Evolutionary conservation across 1,140 invertebrate species (phyloP).

Genomic region (Campoletis sonorensis): DNA sequence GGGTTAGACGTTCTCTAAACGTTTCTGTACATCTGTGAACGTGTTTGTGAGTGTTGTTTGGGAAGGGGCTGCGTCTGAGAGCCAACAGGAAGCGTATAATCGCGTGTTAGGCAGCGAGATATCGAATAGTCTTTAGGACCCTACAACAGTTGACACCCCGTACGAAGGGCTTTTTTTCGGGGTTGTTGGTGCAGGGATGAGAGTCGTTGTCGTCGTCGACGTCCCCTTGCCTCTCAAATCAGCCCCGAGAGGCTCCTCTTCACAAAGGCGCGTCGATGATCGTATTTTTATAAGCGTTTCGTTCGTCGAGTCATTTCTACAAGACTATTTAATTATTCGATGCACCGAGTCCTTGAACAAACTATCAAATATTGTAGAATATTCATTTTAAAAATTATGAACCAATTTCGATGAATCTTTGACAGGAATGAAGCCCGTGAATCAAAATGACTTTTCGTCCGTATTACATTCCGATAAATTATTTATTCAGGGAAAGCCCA

Average conservation of each 20-base stretch:
- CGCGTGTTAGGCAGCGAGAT: slow-evolving; percentile 19
- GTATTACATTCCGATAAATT: too few species aligned
- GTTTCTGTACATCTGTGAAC: slow-evolving; percentile 25
- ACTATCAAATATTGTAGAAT: too few species aligned
- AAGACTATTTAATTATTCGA: background rate
- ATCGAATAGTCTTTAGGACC: slow-evolving; percentile 41
- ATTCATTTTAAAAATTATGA: too few species aligned
- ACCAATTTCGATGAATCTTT: too few species aligned
- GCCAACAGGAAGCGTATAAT: slow-evolving; percentile 28
- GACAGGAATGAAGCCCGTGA: too few species aligned
- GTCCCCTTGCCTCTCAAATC: background rate
- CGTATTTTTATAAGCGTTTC: slow-evolving; percentile 28
- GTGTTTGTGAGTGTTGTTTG: slow-evolving; percentile 52
- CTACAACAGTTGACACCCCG: slow-evolving; percentile 21
- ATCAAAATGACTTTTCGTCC: too few species aligned
- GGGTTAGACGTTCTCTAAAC: background rate
- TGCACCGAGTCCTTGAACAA: background rate
- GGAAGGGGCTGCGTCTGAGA: slow-evolving; percentile 1
- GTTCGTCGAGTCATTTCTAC: background rate
- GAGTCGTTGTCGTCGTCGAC: background rate
- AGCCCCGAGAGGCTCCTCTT: slow-evolving; percentile 11
- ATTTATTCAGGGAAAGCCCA: too few species aligned
- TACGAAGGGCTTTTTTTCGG: background rate
- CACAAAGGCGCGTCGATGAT: slow-evolving; percentile 19
- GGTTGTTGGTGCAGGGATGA: background rate